Evolutionary conservation across 2,113 vertebrate species (phyloP), one percentile per base, ranked within the genome.

Genomic region (Rousettus leschenaultii): DNA sequence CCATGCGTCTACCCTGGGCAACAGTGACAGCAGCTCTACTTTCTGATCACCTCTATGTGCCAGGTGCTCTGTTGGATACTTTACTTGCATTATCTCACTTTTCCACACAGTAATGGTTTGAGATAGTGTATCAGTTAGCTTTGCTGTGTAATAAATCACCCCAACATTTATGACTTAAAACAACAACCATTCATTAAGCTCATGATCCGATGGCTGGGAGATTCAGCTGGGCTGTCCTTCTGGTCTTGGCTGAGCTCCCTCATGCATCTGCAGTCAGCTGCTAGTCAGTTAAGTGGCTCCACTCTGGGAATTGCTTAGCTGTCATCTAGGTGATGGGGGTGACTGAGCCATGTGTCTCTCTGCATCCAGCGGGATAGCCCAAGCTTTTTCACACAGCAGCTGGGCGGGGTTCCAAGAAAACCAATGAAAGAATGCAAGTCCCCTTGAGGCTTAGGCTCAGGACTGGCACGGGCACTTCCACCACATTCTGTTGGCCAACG

Each of bases 341-440:
- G 88, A 85, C 59, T 13, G 78, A 88, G 91, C 95, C 59, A 7
- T 86, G 80, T 89, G 79, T 83, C 63, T 91, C 35, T 94, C 94
- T 97, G 93, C 91, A 51, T 65, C 87, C 94, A 78, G 82, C 48
- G 78, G 77, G 68, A 73, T 26, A 82, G 91, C 82, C 82, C 65
- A 5, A 10, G 91, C 59, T 96, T 94, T 94, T 95, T 77, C 97
- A 96, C 94, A 92, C 92, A 28, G 75, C 35, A 84, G 57, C 85
- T 93, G 91, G 88, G 94, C 86, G 86, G 91, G 33, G 7, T 38
- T 95, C 94, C 97, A 89, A 95, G 70, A 82, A 74, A 74, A 82
- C 89, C 28, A 83, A 30, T 1, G 33, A 89, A 91, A 89, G 45
- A 7, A 0, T 30, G 59, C 61, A 94, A 85, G 95, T 11, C 53